Evolutionary conservation across 2,888 invertebrate species (phyloP).

Genomic region (Drosophila mettleri): DNA sequence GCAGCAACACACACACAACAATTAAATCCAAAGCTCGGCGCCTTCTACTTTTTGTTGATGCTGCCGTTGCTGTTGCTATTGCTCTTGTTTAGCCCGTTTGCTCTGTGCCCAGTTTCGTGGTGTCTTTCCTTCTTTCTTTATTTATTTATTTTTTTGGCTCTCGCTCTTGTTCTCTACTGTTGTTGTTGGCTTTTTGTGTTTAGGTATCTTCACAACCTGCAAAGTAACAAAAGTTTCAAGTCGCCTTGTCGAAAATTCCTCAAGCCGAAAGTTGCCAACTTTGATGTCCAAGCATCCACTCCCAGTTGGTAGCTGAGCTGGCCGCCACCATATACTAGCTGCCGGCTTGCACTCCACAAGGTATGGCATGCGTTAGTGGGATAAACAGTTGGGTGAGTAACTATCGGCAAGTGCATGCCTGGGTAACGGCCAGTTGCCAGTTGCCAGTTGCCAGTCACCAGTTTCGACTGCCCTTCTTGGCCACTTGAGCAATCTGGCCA

Average conservation of each 20-base stretch:
- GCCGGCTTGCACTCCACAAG: slow-evolving; percentile 35
- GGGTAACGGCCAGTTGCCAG: slow-evolving; percentile 57
- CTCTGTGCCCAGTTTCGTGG: slow-evolving; percentile 26
- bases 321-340: slow-evolving; percentile 12
- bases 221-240: slow-evolving; percentile 76
- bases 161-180: slow-evolving; percentile 8
- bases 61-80: slow-evolving; percentile 19
- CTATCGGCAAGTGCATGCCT: slow-evolving; percentile 74
- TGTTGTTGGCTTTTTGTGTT: slow-evolving; percentile 23
- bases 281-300: slow-evolving; percentile 72
- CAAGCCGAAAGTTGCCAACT: slow-evolving; percentile 77
- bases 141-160: no score
- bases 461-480: slow-evolving; percentile 41
- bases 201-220: slow-evolving; percentile 65
- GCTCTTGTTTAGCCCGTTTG: slow-evolving; percentile 33
- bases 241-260: slow-evolving; percentile 80
- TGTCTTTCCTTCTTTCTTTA: no score
- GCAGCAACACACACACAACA: slow-evolving; percentile 64
- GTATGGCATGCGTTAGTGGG: slow-evolving; percentile 54
- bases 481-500: slow-evolving; percentile 70
- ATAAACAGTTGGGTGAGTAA: slow-evolving; percentile 36
- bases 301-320: not conserved
- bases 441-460: slow-evolving; percentile 43
- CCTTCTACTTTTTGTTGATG: slow-evolving; percentile 26
- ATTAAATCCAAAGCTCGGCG: slow-evolving; percentile 61